phyloP scores from a whole-genome alignment of 2,797 vertebrate genomes.

The Acipenser oxyrinchus region DNA sequence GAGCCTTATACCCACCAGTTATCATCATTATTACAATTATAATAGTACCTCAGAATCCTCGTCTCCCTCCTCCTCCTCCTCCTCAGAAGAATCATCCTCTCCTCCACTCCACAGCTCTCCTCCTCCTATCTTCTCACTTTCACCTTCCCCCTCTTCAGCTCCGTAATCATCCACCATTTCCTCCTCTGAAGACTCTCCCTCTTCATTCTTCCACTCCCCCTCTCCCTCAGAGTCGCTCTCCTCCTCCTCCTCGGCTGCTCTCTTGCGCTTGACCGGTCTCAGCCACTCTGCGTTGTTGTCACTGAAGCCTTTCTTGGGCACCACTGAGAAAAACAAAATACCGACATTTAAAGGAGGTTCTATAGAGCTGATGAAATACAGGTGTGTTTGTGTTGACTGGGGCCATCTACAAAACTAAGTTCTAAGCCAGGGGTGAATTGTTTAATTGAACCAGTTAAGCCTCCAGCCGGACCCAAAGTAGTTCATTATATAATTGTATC shows the following conservation, averaged over 20 bases:
- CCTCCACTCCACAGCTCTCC: slow-evolving; percentile 43
- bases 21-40: too few species aligned
- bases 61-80: slow-evolving; percentile 56
- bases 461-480: too few species aligned
- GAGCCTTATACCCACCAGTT: too few species aligned
- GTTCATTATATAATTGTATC: too few species aligned
- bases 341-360: too few species aligned
- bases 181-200: slow-evolving; percentile 27
- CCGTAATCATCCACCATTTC: slow-evolving; percentile 67
- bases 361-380: too few species aligned
- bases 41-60: slow-evolving; percentile 48
- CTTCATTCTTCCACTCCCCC: slow-evolving; percentile 19
- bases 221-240: slow-evolving; percentile 24
- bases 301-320: slow-evolving; percentile 25
- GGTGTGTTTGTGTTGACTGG: too few species aligned
- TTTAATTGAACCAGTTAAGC: too few species aligned
- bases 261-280: slow-evolving; percentile 54
- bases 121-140: slow-evolving; percentile 25
- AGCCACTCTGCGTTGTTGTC: slow-evolving; percentile 55
- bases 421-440: too few species aligned
- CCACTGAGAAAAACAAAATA: background rate
- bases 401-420: too few species aligned
- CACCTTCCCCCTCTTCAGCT: slow-evolving; percentile 41
- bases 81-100: slow-evolving; percentile 34
- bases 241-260: slow-evolving; percentile 31